phyloP scores from a whole-genome alignment of 1,140 invertebrate species.

The Olivierus martensii region DNA sequence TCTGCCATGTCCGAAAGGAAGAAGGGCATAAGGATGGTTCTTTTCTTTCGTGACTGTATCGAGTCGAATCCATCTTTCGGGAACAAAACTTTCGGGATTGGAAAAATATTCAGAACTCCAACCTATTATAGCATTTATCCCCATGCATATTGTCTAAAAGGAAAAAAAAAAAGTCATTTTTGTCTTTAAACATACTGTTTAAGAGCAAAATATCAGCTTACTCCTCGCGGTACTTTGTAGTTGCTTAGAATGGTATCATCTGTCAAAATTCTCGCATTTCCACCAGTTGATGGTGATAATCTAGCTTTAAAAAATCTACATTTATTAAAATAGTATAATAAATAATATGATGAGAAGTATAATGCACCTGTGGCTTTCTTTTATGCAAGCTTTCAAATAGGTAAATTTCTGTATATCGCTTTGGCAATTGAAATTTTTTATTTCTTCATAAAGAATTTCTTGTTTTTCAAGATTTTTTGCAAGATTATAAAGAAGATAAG shows the following conservation, averaged over 20 bases:
- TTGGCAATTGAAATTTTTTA: conserved; percentile 22
- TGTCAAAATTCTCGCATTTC: conserved; percentile 60
- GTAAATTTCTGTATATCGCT: conserved; percentile 33
- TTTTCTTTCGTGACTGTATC: conserved; percentile 45
- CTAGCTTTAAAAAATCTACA: conserved; percentile 24
- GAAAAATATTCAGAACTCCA: conserved; percentile 57
- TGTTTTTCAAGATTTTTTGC: conserved; percentile 44
- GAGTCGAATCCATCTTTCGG: conserved; percentile 9
- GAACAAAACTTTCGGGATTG: conserved; percentile 44
- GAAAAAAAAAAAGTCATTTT: too few relatives aligned
- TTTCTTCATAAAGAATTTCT: conserved; percentile 45
- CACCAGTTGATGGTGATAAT: conserved; percentile 63
- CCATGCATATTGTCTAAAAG: conserved; percentile 62
- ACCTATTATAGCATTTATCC: conserved; percentile 69
- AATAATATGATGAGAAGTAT: neutral
- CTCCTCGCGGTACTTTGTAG: conserved; percentile 53
- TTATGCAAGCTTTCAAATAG: conserved; percentile 63
- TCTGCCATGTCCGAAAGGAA: conserved; percentile 81
- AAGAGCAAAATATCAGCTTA: too few relatives aligned
- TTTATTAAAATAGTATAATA: neutral
- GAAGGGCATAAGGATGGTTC: conserved; percentile 55
- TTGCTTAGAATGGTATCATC: conserved; percentile 55
- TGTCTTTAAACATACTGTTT: too few relatives aligned
- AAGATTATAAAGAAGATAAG: conserved; percentile 68
- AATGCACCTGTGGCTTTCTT: conserved; percentile 28